Percentiles rank a stretch among this genome's conserved stretches.
Conservation (phyloP, 64 coral and sea anemone species). For the Cladopsammia gracilis region DNA sequence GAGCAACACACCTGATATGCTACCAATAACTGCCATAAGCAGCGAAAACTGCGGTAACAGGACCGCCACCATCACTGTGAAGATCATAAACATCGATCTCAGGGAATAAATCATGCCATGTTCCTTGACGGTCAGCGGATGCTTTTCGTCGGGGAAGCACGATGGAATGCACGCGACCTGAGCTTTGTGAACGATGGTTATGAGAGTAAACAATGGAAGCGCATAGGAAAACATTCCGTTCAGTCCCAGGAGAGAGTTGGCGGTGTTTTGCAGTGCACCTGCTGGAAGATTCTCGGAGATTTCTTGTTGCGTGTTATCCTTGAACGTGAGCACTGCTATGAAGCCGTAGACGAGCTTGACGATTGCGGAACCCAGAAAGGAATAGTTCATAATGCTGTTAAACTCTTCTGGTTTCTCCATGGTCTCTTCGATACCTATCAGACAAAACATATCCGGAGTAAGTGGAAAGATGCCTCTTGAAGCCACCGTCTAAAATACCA, state of each 20-base stretch:
- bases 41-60: conserved; percentile 93
- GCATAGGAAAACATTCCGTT: conserved; percentile 88
- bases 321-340: conserved; percentile 82
- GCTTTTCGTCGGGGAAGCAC: conserved; percentile 86
- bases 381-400: conserved; percentile 83
- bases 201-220: conserved; percentile 74
- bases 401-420: conserved; percentile 84
- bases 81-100: conserved; percentile 77
- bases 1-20: conserved; percentile 86
- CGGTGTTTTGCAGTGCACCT: conserved; percentile 73
- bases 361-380: conserved; percentile 58
- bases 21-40: conserved; percentile 95
- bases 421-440: conserved; percentile 82
- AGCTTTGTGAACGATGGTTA: conserved; percentile 74
- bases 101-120: conserved; percentile 71
- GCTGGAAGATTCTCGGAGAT: conserved; percentile 87
- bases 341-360: conserved; percentile 75
- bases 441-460: not conserved
- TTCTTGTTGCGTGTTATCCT: conserved; percentile 71
- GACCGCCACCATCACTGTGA: conserved; percentile 70
- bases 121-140: conserved; percentile 73
- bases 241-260: conserved; percentile 76
- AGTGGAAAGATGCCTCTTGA: too few relatives aligned
- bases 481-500: too few relatives aligned
- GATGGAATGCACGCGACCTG: conserved; percentile 68